Conservation (phyloP, 2,888 invertebrate genomes). For the Icerya purchasi region DNA sequence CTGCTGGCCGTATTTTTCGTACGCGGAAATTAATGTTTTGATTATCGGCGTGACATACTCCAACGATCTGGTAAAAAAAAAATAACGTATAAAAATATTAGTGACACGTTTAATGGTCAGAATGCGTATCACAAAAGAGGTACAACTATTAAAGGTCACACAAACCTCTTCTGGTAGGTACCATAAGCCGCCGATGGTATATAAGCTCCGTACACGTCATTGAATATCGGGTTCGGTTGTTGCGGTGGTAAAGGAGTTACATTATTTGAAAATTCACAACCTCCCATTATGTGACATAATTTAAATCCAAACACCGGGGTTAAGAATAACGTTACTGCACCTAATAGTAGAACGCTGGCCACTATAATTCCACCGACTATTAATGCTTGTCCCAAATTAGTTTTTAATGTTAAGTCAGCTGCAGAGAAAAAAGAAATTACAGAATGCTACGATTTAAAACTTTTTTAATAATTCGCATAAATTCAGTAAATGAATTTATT, state of each 20-base stretch:
- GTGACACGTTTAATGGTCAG: background rate
- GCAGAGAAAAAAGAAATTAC: background rate
- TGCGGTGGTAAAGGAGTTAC: background rate
- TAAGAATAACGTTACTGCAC: background rate
- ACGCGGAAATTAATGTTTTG: constrained; percentile 20
- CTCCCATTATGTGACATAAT: background rate
- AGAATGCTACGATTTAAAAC: no score
- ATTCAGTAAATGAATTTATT: no score
- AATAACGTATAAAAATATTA: background rate
- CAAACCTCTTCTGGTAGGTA: constrained; percentile 19
- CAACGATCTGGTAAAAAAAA: constrained; percentile 19
- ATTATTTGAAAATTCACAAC: background rate
- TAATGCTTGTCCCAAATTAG: constrained; percentile 3
- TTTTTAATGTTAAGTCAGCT: constrained; percentile 4
- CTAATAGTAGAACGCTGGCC: background rate
- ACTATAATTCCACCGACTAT: background rate
- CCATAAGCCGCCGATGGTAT: constrained; percentile 3
- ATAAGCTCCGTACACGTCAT: background rate
- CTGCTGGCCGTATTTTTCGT: constrained; percentile 20
- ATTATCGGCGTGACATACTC: constrained; percentile 22
- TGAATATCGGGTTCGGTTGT: background rate
- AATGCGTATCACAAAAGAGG: no score
- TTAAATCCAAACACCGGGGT: constrained; percentile 1
- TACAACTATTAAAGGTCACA: no score
- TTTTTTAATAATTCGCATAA: no score